Percentiles rank a stretch among this genome's conserved stretches.
phyloP scores from a whole-genome alignment of 2,113 vertebrate genomes.

The Larimichthys polyactis region DNA sequence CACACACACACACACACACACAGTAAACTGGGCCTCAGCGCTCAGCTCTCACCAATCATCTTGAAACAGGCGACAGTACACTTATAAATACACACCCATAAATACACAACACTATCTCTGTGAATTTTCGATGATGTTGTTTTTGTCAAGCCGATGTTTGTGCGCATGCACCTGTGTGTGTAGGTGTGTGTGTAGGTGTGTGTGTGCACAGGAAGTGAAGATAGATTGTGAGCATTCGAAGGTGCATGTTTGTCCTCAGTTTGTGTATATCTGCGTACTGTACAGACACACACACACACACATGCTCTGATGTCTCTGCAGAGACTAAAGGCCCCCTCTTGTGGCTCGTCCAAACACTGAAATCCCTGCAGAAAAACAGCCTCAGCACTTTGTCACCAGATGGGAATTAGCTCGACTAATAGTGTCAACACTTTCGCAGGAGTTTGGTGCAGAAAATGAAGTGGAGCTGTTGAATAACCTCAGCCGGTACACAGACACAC shows the following conservation, averaged over 20 bases:
- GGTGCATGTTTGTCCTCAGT: slow-evolving; percentile 19
- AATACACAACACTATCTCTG: slow-evolving; percentile 28
- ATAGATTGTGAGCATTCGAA: background rate
- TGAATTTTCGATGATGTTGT: slow-evolving; percentile 20
- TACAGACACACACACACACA: background rate
- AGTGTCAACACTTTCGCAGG: slow-evolving; percentile 5
- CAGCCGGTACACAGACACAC: too few relatives aligned
- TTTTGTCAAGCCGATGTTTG: slow-evolving; percentile 3
- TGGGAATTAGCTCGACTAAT: slow-evolving; percentile 20
- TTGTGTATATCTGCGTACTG: slow-evolving; percentile 10
- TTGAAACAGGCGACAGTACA: slow-evolving; percentile 23
- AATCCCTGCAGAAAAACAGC: slow-evolving; percentile 26
- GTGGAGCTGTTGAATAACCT: background rate
- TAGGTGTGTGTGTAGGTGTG: background rate
- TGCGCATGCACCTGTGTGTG: background rate
- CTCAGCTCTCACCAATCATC: slow-evolving; percentile 32
- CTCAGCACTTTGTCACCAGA: slow-evolving; percentile 1
- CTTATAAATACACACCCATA: slow-evolving; percentile 49
- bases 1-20: background rate
- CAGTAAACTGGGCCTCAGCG: slow-evolving; percentile 21
- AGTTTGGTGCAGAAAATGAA: background rate
- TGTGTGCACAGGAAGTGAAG: background rate
- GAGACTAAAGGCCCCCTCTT: slow-evolving; percentile 41
- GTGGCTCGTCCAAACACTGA: slow-evolving; percentile 39
- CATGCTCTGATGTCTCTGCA: background rate